Evolutionary conservation across 2,888 invertebrate species (phyloP).

Genomic region (Leptopterna dolabrata): DNA sequence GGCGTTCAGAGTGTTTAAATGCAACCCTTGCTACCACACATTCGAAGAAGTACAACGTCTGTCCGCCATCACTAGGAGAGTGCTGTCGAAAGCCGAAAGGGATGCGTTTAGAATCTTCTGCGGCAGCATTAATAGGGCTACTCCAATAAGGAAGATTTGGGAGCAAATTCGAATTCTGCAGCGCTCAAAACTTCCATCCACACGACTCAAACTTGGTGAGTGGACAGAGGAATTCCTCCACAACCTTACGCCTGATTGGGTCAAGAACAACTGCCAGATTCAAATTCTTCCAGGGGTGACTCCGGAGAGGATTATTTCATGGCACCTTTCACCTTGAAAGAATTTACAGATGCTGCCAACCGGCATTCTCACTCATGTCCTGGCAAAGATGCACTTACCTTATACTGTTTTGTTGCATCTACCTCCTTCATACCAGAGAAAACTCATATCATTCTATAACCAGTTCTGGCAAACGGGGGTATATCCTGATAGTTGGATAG

Average conservation of each 20-base stretch:
- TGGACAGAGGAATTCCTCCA: background rate
- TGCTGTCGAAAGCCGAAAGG: background rate
- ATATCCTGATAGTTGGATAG: background rate
- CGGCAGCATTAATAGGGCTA: background rate
- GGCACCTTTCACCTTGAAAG: background rate
- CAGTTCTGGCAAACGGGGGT: background rate
- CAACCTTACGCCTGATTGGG: background rate
- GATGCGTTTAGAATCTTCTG: background rate
- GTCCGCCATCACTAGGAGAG: background rate
- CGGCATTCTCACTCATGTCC: background rate
- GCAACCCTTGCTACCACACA: background rate
- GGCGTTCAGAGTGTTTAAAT: background rate
- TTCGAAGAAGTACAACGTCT: background rate
- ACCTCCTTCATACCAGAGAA: background rate
- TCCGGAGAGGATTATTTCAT: background rate
- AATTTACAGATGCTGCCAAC: background rate
- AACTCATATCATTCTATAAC: background rate
- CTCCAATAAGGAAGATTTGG: slow-evolving; percentile 4
- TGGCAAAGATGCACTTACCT: background rate
- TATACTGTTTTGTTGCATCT: background rate
- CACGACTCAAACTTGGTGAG: background rate
- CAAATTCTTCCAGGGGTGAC: background rate
- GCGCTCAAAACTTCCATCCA: background rate
- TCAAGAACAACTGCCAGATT: background rate
- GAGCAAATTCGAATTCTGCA: background rate